Base-by-base conservation (phyloP, 2,797 vertebrate genomes). In the Malurus splendens region DNA sequence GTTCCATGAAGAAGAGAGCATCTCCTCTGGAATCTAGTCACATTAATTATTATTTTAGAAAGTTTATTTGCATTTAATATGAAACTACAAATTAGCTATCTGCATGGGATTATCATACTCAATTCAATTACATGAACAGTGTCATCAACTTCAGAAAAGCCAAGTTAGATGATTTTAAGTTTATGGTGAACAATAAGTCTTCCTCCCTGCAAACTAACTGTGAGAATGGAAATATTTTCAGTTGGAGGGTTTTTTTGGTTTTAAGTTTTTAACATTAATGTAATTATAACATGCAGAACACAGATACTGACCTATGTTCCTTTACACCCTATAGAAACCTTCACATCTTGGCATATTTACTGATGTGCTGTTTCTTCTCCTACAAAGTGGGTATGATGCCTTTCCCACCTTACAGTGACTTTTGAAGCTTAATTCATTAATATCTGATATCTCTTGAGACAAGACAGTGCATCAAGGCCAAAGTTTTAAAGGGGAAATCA, bases 381-480 rank as follows among this genome's bases (percentile, higher is more conserved):
- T 78, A 45, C 81, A 62, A 76, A 87, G 66, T 18, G 54, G 41
- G 50, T 65, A 71, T 41, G 52, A 86, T 4, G 12, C 32, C 73
- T 66, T 78, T 78, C 59, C 38, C 0, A 8, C 66, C 77, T 84
- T 42, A 81, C 18, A 73, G 50, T 36, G 71, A 83, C 70, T 86
- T 89, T 39, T 47, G 74, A 83, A 87, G 45, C 60, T 76, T 41
- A 76, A 89, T 57, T 86, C 74, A 82, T 93, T 82, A 90, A 71
- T 28, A 68, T 48, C 79, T 51, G 27, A 68, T 42, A 75, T 74
- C 76, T 87, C 91, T 66, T 73, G 80, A 90, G 75, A 88, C 47
- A 71, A 84, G 25, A 50, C 82, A 75, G 50, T 30, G 79, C 23
- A 57, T 55, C 23, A 76, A 82, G 82, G 61, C 66, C 28, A 11